Conservation (phyloP, 2,888 invertebrate species). For the Hecatera dysodea region DNA sequence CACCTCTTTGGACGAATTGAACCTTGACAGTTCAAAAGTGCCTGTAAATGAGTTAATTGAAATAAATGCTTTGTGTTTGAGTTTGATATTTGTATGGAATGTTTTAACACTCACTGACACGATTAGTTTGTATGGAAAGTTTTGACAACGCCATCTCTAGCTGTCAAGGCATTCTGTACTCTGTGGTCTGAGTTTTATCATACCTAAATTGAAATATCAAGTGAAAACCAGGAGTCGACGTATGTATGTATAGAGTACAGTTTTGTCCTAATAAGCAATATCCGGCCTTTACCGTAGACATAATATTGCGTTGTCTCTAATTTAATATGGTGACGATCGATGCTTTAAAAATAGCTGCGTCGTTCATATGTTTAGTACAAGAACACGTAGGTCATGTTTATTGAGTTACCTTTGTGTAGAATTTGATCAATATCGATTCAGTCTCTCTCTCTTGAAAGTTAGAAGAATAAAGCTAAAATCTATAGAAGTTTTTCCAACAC, state of each 20-base stretch:
- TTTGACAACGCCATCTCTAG: not conserved
- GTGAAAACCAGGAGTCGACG: not conserved
- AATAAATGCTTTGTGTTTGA: too few relatives aligned
- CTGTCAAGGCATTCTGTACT: not conserved
- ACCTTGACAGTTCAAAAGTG: too few relatives aligned
- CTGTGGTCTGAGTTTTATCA: conserved; percentile 1
- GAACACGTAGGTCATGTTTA: conserved; percentile 24
- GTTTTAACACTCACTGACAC: not conserved
- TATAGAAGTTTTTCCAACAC: too few relatives aligned
- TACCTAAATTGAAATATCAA: not conserved
- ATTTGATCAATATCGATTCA: not conserved
- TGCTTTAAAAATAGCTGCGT: conserved; percentile 7
- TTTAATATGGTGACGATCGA: conserved; percentile 1
- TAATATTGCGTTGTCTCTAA: conserved; percentile 10
- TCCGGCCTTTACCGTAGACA: not conserved
- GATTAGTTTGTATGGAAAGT: not conserved
- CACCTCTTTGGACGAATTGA: too few relatives aligned
- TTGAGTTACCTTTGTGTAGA: too few relatives aligned
- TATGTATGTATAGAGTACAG: not conserved
- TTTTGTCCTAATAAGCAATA: conserved; percentile 11
- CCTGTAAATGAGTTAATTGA: too few relatives aligned
- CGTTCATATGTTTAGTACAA: not conserved
- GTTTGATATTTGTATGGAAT: too few relatives aligned
- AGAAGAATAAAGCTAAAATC: too few relatives aligned
- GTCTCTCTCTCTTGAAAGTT: too few relatives aligned